phyloP scores from a whole-genome alignment of 2,888 invertebrate genomes.

The Apodemia duryi region DNA sequence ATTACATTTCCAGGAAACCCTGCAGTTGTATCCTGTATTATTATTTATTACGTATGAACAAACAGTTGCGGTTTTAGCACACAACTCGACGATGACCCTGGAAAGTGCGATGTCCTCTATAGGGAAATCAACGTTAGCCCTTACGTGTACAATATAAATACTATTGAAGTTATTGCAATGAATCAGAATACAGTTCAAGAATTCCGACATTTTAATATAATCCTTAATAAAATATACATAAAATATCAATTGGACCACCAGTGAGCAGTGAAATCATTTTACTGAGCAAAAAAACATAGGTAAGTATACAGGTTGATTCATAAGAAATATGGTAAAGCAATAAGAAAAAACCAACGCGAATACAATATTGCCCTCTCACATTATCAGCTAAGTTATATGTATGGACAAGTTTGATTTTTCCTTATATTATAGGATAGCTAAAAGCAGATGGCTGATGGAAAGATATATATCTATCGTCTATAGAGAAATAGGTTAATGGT shows the following conservation, averaged over 20 bases:
- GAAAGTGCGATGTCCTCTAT: slow-evolving; percentile 44
- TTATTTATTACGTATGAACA: slow-evolving; percentile 23
- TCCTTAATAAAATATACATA: neutral
- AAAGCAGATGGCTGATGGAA: no score
- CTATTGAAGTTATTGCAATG: slow-evolving; percentile 17
- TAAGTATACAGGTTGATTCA: no score
- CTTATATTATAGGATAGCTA: no score
- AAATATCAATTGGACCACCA: neutral
- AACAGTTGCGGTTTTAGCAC: slow-evolving; percentile 36
- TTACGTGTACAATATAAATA: slow-evolving; percentile 41
- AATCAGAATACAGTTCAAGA: slow-evolving; percentile 19
- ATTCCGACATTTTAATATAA: slow-evolving; percentile 6
- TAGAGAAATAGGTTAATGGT: no score
- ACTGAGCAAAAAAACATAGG: no score
- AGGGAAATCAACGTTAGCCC: slow-evolving; percentile 48
- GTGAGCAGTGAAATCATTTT: neutral
- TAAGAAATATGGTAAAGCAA: no score
- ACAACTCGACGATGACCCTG: slow-evolving; percentile 47
- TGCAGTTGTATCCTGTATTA: slow-evolving; percentile 1
- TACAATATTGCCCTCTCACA: no score
- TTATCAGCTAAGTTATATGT: no score
- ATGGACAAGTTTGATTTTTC: no score
- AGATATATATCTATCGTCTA: no score
- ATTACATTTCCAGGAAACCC: neutral
- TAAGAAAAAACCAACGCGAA: no score